phyloP scores from a whole-genome alignment of 2,113 vertebrate genomes.

The Megalops atlanticus region DNA sequence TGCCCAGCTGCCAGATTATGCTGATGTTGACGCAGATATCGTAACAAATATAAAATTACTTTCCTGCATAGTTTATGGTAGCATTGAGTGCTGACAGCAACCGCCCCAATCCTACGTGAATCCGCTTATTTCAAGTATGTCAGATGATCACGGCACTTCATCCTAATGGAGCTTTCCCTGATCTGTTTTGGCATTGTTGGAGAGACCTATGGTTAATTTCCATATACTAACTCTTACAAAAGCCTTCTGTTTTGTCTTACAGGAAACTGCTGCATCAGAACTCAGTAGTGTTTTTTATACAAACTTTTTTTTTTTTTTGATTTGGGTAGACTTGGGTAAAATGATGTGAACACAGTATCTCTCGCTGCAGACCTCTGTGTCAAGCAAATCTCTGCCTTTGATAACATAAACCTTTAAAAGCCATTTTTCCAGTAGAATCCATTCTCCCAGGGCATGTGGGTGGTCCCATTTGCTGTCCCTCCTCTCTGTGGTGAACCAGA shows the following conservation, averaged over 20 bases:
- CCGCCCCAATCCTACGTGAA: not conserved
- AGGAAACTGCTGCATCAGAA: not conserved
- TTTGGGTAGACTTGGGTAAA: not conserved
- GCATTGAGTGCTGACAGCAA: not conserved
- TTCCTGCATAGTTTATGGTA: not conserved
- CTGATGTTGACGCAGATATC: not conserved
- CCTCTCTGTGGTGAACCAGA: not conserved
- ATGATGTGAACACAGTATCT: not conserved
- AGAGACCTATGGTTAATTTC: not conserved
- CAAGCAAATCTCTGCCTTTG: not conserved
- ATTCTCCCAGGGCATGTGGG: not conserved
- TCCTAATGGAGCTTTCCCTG: not conserved
- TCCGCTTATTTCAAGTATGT: conserved; percentile 4
- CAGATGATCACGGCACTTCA: conserved; percentile 6
- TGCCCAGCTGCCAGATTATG: conserved; percentile 16
- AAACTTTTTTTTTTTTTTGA: not conserved
- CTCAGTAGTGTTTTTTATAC: not conserved
- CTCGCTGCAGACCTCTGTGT: not conserved
- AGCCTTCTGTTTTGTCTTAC: too few relatives aligned
- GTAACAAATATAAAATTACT: conserved; percentile 8
- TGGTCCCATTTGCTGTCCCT: not conserved
- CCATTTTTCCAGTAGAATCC: not conserved
- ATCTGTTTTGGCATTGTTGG: not conserved
- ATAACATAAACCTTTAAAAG: not conserved
- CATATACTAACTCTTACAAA: too few relatives aligned